Evolutionary conservation across 1,140 invertebrate genomes (phyloP), one percentile per base, ranked within the genome.

Genomic region (Drosophila albomicans): DNA sequence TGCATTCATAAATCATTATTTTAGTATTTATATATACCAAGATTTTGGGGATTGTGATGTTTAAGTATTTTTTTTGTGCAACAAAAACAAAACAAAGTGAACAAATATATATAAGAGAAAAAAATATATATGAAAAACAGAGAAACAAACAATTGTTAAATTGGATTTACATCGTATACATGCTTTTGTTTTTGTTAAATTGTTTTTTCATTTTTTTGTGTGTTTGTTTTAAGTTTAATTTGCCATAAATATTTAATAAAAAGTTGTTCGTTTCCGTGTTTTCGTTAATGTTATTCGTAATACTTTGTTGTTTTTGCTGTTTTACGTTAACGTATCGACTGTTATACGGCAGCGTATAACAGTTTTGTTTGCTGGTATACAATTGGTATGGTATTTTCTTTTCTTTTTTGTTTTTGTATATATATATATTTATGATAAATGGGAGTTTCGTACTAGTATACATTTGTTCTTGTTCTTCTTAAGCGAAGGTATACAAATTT

Each of bases 141-240:
- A 61, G 35, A 15, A 70, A 61, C 56, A 70, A 57, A 45, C 65
- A 46, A 62, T 59, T 59, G 41, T 57, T 76, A 79, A 80, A 80
- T 80, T 80, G 73, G 78, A 80, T 80, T 80, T 80, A 80, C 78
- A 80, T 80, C 78, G 78, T 80, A 80, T 80, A 80, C 78, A 78
- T 79, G 58, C 16, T 66, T 66, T 64, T 67, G 52, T 35, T 41
- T 63, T 32, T 62, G 35, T 38, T 38, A 38, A 10, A 32, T 48
- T 11, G 13, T 67, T 11, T 62, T 51, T 65, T 35, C 62, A 6
- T 56, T 51, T 65, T 35, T 56, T 38, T 38, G 35, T 32, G 5
- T 32, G 30, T 71, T 58, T 41, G 28, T 52, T 61, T 69, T 66
- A 49, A 48, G 16, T 72, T 77, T 66, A 65, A 56, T 35, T 65